A percentile compares a stretch with the other conserved stretches of the same genome.
Conservation (phyloP, 2,797 vertebrate species). For the Rhynchotus rufescens region DNA sequence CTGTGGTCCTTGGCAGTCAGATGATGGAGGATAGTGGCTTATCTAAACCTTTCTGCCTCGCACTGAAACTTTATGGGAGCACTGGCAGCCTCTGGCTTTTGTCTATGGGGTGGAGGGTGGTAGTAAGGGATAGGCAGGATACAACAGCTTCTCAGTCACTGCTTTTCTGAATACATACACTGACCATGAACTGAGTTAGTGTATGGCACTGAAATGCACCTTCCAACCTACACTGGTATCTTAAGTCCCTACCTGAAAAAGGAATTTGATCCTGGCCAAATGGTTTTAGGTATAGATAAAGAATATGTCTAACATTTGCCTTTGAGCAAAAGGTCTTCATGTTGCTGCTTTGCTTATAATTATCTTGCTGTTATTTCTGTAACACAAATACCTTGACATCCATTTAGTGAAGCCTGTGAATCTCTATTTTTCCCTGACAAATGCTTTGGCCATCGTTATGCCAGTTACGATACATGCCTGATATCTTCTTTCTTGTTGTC, state of each 20-base stretch:
- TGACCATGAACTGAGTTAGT: not conserved
- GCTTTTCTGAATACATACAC: not conserved
- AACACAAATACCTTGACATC: not conserved
- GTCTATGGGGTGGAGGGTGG: not conserved
- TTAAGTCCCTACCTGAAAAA: not conserved
- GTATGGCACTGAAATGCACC: not conserved
- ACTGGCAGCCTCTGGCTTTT: fast-evolving
- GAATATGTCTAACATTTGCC: not conserved
- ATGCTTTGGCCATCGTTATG: no score
- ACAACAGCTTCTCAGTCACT: no score
- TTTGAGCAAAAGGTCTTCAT: not conserved
- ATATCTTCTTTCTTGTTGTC: not conserved
- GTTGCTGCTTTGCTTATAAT: not conserved
- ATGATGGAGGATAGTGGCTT: fast-evolving
- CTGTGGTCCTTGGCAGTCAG: not conserved
- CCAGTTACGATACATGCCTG: no score
- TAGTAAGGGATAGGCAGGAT: not conserved
- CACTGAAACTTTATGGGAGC: fast-evolving
- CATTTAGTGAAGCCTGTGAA: not conserved
- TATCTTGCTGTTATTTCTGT: not conserved
- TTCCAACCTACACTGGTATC: not conserved
- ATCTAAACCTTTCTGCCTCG: not conserved
- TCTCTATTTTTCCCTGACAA: not conserved
- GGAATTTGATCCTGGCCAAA: not conserved
- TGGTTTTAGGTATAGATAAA: not conserved